Conservation (phyloP, 2,113 vertebrate genomes). For the Nannobrachium achirus region DNA sequence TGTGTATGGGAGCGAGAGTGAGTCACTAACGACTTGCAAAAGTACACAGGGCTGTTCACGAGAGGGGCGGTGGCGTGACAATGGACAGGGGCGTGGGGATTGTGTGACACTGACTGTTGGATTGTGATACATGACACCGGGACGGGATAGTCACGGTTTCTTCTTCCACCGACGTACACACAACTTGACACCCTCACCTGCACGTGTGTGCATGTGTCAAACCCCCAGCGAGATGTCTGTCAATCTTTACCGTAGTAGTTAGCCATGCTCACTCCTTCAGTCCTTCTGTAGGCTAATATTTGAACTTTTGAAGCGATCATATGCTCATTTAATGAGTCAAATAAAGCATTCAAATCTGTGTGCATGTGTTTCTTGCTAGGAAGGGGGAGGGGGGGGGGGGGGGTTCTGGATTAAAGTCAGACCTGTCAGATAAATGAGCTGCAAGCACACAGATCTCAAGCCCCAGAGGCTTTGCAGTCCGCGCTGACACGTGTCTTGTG, state of each 20-base stretch:
- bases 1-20: not conserved
- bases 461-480: conserved; percentile 29
- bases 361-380: no score
- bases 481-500: conserved; percentile 66
- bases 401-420: conserved; percentile 15
- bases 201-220: not conserved
- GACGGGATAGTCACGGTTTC: no score
- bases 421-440: conserved; percentile 22
- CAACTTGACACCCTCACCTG: not conserved
- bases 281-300: no score
- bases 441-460: conserved; percentile 19
- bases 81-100: conserved; percentile 29
- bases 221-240: no score
- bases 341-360: no score
- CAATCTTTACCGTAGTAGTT: no score
- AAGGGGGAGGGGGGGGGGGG: no score
- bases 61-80: not conserved
- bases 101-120: not conserved
- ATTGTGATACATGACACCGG: no score
- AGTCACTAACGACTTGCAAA: not conserved
- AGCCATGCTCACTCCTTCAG: no score
- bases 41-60: conserved; percentile 18
- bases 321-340: no score
- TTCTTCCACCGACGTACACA: conserved; percentile 38
- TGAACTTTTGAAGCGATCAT: no score